phyloP scores from a whole-genome alignment of 2,797 vertebrate genomes.

The Hippopotamyrus pictus region DNA sequence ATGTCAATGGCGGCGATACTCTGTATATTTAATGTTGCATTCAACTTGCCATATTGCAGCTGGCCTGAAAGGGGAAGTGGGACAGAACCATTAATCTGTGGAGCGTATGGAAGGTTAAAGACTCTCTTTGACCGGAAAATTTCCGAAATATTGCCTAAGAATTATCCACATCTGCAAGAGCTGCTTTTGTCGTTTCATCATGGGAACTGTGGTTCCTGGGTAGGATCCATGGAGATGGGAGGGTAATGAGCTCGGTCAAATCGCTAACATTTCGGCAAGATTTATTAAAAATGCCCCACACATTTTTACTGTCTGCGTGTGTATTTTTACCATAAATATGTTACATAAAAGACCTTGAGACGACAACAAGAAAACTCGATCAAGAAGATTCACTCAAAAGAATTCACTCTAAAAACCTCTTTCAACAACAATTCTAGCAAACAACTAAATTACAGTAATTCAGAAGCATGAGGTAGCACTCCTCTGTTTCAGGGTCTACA shows the following conservation, averaged over 20 bases:
- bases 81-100: constrained; percentile 20
- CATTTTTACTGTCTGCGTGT: neutral
- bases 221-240: neutral
- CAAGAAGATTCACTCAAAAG: neutral
- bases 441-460: neutral
- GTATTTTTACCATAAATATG: neutral
- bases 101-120: constrained; percentile 35
- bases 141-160: constrained; percentile 36
- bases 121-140: constrained; percentile 42
- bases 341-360: neutral
- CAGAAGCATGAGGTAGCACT: neutral
- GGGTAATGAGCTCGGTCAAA: neutral
- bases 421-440: neutral
- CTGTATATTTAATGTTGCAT: neutral
- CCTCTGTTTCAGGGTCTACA: neutral
- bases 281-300: neutral
- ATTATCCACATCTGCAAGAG: constrained; percentile 35
- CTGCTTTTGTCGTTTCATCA: constrained; percentile 42
- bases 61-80: constrained; percentile 5
- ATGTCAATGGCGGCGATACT: neutral
- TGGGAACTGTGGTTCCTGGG: constrained; percentile 39
- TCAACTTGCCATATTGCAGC: no score
- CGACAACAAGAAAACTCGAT: neutral
- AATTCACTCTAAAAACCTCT: neutral
- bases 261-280: neutral